Evolutionary conservation across 2,113 vertebrate species (phyloP).

Genomic region (Eonycteris spelaea): DNA sequence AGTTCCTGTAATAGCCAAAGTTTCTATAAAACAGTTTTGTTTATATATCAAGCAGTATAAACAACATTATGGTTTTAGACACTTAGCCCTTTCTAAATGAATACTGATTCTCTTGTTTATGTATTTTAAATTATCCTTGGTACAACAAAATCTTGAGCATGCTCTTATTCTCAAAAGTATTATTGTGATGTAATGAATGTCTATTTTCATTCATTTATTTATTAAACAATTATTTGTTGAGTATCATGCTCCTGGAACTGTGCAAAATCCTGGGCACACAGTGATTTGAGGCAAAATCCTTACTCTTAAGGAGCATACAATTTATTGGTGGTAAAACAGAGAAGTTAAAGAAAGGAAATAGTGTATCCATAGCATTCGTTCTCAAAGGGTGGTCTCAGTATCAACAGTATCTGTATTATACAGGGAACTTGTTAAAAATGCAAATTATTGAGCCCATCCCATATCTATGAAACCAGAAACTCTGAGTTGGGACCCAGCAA

Average conservation of each 20-base stretch:
- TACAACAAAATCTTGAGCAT: neutral
- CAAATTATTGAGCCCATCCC: neutral
- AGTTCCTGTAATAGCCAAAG: neutral
- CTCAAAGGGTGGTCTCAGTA: neutral
- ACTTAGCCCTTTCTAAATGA: conserved; percentile 42
- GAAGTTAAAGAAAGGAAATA: neutral
- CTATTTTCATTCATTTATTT: neutral
- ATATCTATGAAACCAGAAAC: neutral
- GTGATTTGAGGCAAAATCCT: neutral
- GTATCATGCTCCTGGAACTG: neutral
- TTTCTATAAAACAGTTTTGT: conserved; percentile 28
- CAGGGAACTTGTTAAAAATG: neutral
- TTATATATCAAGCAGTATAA: conserved; percentile 28
- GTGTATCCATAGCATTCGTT: neutral
- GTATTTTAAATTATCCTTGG: conserved; percentile 24
- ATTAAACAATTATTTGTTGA: neutral
- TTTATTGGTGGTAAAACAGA: neutral
- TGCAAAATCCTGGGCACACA: neutral
- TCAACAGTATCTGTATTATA: neutral
- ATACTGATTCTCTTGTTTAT: neutral
- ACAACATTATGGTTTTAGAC: conserved; percentile 49
- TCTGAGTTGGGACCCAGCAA: neutral
- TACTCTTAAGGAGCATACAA: neutral
- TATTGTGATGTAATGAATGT: neutral
- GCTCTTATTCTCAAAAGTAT: neutral